A percentile compares a stretch with the other conserved stretches of the same genome.
Evolutionary conservation across 2,888 invertebrate genomes (phyloP).

Genomic region (Dynastes tityus): DNA sequence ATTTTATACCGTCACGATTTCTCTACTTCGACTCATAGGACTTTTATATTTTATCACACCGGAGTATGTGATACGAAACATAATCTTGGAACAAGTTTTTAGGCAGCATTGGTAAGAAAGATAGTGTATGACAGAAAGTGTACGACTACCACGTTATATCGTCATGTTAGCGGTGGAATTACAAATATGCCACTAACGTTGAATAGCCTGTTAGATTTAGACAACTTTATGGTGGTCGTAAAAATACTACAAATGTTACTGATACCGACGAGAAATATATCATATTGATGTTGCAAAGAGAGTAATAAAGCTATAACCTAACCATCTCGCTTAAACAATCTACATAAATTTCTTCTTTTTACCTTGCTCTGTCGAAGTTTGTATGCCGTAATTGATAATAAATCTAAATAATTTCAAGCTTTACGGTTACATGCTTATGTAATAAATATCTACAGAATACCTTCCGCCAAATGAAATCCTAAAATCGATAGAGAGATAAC

Average conservation of each 20-base stretch:
- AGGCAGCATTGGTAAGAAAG: slow-evolving; percentile 1
- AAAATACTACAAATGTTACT: slow-evolving; percentile 26
- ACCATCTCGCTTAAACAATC: slow-evolving; percentile 5
- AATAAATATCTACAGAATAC: too few species aligned
- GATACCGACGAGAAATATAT: too few species aligned
- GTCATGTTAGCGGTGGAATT: slow-evolving; percentile 7
- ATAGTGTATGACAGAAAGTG: slow-evolving; percentile 13
- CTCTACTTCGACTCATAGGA: neutral
- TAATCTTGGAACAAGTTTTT: slow-evolving; percentile 39
- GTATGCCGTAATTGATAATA: too few species aligned
- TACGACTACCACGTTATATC: slow-evolving; percentile 9
- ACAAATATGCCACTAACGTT: slow-evolving; percentile 5
- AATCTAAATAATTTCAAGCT: too few species aligned
- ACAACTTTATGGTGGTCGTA: neutral
- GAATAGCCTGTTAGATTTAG: slow-evolving; percentile 10
- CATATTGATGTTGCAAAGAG: slow-evolving; percentile 36
- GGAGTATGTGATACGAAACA: slow-evolving; percentile 37
- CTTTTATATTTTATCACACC: slow-evolving; percentile 26
- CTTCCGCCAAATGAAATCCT: too few species aligned
- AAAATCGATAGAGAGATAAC: too few species aligned
- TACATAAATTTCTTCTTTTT: too few species aligned
- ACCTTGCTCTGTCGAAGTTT: too few species aligned
- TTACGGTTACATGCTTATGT: too few species aligned
- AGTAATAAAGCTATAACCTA: slow-evolving; percentile 38
- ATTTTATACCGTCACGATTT: slow-evolving; percentile 39